Percentiles rank a stretch among this genome's conserved stretches.
phyloP scores from a whole-genome alignment of 2,888 invertebrate genomes.

The Dicroscelio sp. region DNA sequence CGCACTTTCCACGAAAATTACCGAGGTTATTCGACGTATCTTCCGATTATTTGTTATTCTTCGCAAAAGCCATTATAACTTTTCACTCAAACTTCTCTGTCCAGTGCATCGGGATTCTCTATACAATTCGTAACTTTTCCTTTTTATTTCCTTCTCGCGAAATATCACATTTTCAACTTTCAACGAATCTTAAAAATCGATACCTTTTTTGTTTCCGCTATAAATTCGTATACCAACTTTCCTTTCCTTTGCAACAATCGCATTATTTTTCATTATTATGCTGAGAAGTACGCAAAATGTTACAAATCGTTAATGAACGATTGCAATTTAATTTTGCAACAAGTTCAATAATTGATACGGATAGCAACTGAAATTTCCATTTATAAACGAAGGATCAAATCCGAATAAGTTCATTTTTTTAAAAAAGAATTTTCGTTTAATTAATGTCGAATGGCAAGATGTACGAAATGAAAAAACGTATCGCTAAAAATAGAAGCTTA shows the following conservation, averaged over 20 bases:
- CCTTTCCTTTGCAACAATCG: conserved; percentile 14
- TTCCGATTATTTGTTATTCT: conserved; percentile 75
- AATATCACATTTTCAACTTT: conserved; percentile 76
- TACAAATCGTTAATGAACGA: no score
- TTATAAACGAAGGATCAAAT: no score
- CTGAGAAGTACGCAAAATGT: conserved; percentile 7
- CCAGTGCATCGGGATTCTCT: conserved; percentile 59
- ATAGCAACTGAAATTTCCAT: no score
- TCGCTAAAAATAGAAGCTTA: no score
- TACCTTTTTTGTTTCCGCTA: conserved; percentile 48
- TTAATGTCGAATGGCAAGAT: no score
- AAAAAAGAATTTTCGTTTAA: no score
- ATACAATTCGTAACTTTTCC: conserved; percentile 65
- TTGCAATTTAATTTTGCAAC: no score
- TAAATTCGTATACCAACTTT: conserved; percentile 58
- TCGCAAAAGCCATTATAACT: conserved; percentile 77
- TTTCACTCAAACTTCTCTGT: conserved; percentile 74
- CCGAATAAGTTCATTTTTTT: no score
- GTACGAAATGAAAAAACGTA: no score
- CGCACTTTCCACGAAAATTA: conserved; percentile 58
- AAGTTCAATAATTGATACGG: no score
- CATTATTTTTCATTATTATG: conserved; percentile 33
- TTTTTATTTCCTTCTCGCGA: conserved; percentile 60
- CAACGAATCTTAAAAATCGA: conserved; percentile 62
- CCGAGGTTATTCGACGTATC: conserved; percentile 53